Base-by-base conservation (phyloP, 2,888 invertebrate species). In the Caenorhabditis drosophilae region DNA sequence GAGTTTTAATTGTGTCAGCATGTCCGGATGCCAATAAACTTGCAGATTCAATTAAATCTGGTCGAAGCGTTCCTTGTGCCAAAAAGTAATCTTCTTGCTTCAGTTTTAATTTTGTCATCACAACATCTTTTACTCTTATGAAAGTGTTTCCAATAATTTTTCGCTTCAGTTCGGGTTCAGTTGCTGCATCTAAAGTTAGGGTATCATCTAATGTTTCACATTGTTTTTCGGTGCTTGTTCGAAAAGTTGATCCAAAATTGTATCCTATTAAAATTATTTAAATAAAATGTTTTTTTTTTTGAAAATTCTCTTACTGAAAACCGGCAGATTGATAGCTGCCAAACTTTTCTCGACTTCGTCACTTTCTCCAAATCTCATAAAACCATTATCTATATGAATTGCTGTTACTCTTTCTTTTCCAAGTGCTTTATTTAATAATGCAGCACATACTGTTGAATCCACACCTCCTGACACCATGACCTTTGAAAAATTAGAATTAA, bases 121-220 rank as follows among this genome's bases (percentile, higher is more conserved):
- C 63, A 12, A 61, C 45, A 47, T 80, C 82, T 45, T 81, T 82
- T 50, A 88, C 88, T 78, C 90, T 90, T 68, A 98, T 93, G 87
- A 99, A 99, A 53, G 96, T 92, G 86, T 98, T 97, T 18, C 98
- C 98, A 83, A 99, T 98, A 82, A 98, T 96, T 87, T 92, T 92
- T 67, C 98, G 89, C 84, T 98, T 98, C 85, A 95, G 93, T 86
- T 98, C 98, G 0, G 98, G 98, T 85, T 91, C 89, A n/a, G 54
- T 60, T 25, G 70, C 71, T 15, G 69, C 49, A 49, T 71, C 69
- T 51, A 82, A 54, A 4, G 67, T 61, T 7, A 56, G 26, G 31
- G n/a, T 2, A 3, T 27, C 25, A 26, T 38, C 59, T 18, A 38
- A 36, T 2, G 38, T 40, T 34, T 50, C 48, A n/a, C 16, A n/a